A percentile compares a stretch with the other conserved stretches of the same genome.
Evolutionary conservation across 2,888 invertebrate species (phyloP).

Genomic region (Octodonta nipae): DNA sequence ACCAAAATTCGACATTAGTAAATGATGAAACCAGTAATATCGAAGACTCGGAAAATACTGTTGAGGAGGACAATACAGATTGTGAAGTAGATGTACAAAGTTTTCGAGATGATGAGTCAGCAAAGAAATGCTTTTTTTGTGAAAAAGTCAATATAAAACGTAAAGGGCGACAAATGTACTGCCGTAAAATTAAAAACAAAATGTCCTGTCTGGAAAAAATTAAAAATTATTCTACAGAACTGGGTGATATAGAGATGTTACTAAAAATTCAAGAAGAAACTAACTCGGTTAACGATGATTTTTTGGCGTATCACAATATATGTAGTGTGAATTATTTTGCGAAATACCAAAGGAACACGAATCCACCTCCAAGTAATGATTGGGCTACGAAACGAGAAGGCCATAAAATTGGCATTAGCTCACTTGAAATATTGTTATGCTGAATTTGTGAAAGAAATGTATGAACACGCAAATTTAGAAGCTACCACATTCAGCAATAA

Average conservation of each 20-base stretch:
- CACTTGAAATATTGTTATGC: neutral
- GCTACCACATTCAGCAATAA: neutral
- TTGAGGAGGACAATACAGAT: neutral
- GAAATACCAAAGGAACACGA: neutral
- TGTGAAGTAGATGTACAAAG: neutral
- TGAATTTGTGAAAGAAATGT: neutral
- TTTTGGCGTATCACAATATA: neutral
- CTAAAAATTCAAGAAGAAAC: neutral
- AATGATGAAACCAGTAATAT: too few species aligned
- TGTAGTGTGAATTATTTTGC: neutral
- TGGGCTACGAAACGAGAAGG: neutral
- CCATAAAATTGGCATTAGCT: neutral
- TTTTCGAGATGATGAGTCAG: neutral
- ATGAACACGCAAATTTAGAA: neutral
- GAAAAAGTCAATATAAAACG: neutral
- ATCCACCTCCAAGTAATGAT: neutral
- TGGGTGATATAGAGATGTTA: neutral
- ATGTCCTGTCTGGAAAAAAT: neutral
- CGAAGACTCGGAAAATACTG: constrained; percentile 4
- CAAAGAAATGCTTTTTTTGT: neutral
- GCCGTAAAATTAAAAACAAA: constrained; percentile 1
- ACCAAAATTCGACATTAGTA: too few species aligned
- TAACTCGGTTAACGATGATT: neutral
- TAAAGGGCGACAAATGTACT: constrained; percentile 1
- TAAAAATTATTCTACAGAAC: neutral